Evolutionary conservation across 2,888 invertebrate genomes (phyloP), one percentile per base, ranked within the genome.

Genomic region (Drosophila neotestacea): DNA sequence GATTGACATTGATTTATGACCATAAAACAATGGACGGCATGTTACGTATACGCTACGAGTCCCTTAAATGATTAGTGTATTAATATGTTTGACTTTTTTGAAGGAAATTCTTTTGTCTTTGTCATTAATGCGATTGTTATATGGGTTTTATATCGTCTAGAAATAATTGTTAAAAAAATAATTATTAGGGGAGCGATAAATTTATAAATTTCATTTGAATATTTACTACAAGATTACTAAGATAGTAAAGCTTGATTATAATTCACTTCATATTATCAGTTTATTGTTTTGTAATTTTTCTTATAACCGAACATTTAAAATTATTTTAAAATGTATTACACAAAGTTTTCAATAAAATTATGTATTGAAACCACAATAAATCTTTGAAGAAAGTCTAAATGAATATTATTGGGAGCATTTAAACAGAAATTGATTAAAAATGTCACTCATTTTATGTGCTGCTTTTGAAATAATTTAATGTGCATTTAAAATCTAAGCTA

Each of bases 1-100:
- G 83, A 74, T 79, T 81, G 88, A 85, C 85, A 85, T 61, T 85
- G 85, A 85, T 88, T 88, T 85, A 85, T 88, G 72, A 69, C 63
- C 79, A 46, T 47, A 36, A 55, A 67, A 64, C 73, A 77, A 46
- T 41, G 70, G 48, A 32, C 38, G 58, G 34, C 78, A 84, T 66
- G 70, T 86, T 77, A 56, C 70, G 67, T 38, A 71, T 75, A 72
- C 77, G 65, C 39, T 66, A 46, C 42, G 58, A 70, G 68, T 46
- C 58, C 41, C 32, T 3, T 1, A 59, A 68, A 55, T 47, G n/a
- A 27, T 16, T 1, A 22, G 4, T 38, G 36, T 52, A 27, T 32
- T 22, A 39, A 32, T 11, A 2, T 7, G 7, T 42, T 16, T 32
- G 22, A 22, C 22, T 11, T 10, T 22, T 13, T 10, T 9, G 9